Evolutionary conservation across 1,140 invertebrate genomes (phyloP).

Genomic region (Drosophila nigrodunni): DNA sequence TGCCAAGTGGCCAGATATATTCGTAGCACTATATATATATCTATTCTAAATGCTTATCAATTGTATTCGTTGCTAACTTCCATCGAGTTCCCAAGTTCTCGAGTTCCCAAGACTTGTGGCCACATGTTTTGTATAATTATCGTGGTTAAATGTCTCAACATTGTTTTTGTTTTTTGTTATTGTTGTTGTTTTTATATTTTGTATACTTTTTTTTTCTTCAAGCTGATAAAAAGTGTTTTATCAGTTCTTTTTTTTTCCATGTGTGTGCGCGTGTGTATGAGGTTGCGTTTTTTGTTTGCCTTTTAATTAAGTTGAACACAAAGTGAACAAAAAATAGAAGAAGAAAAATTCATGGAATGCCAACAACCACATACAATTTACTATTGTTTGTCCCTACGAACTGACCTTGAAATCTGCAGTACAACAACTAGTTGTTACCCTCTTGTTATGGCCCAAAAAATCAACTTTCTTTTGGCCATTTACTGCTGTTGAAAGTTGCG

Average conservation of each 20-base stretch:
- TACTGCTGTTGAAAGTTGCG: slow-evolving; percentile 42
- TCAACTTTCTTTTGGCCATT: slow-evolving; percentile 61
- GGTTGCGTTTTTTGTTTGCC: slow-evolving; percentile 66
- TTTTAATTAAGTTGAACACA: slow-evolving; percentile 81
- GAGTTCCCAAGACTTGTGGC: slow-evolving; percentile 44
- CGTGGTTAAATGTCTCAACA: slow-evolving; percentile 74
- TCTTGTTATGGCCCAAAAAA: slow-evolving; percentile 26
- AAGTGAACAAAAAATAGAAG: slow-evolving; percentile 37
- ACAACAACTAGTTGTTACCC: slow-evolving; percentile 33
- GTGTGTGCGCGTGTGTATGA: slow-evolving; percentile 34
- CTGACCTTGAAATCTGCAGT: slow-evolving; percentile 60
- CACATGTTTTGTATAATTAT: slow-evolving; percentile 82
- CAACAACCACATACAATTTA: slow-evolving; percentile 40
- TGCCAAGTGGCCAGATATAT: slow-evolving; percentile 41
- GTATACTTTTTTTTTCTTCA: slow-evolving; percentile 48
- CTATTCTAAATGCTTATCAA: slow-evolving; percentile 56
- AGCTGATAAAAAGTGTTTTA: slow-evolving; percentile 54
- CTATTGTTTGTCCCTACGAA: slow-evolving; percentile 59
- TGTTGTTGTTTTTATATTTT: slow-evolving; percentile 22
- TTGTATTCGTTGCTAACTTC: slow-evolving; percentile 27
- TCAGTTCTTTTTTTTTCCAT: slow-evolving; percentile 36
- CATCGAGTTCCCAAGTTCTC: slow-evolving; percentile 26
- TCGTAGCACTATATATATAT: slow-evolving; percentile 31
- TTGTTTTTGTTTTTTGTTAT: slow-evolving; percentile 42
- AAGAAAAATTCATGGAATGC: slow-evolving; percentile 39